Evolutionary conservation across 2,113 vertebrate species (phyloP).

Genomic region (Trichechus manatus): DNA sequence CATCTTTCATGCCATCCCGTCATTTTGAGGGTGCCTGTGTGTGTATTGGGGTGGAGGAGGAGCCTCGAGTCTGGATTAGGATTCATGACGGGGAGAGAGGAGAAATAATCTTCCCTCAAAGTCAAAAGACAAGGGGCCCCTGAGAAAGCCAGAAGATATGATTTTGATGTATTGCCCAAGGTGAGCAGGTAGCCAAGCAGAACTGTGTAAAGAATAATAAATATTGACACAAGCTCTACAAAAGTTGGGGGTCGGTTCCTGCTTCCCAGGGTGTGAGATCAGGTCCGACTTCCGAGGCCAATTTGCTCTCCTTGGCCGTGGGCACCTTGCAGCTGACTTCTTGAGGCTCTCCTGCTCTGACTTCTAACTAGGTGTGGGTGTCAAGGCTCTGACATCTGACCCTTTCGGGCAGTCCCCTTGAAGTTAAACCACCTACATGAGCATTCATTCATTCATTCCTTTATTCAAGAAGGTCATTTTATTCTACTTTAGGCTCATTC

Average conservation of each 20-base stretch:
- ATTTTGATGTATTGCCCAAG: constrained; percentile 1
- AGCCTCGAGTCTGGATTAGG: not conserved
- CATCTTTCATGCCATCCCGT: not conserved
- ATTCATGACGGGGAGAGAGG: not conserved
- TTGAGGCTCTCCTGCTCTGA: accelerated
- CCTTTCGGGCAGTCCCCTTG: not conserved
- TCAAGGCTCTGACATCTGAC: not conserved
- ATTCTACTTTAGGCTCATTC: not conserved
- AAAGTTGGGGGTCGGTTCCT: not conserved
- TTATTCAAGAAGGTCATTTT: not conserved
- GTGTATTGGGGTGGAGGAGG: not conserved
- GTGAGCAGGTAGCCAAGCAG: constrained; percentile 13
- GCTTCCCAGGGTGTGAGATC: not conserved
- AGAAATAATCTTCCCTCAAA: not conserved
- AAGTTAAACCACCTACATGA: not conserved
- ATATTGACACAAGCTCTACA: not conserved
- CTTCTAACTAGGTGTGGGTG: not conserved
- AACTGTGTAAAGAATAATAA: constrained; percentile 19
- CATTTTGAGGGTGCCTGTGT: not conserved
- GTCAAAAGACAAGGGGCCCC: not conserved
- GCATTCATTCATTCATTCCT: not conserved
- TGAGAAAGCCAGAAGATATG: not conserved
- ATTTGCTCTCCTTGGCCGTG: not conserved
- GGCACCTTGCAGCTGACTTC: not conserved
- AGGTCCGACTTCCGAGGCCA: not conserved